Conservation (phyloP, 2,888 invertebrate species). For the Eueremaeus valkanovi region DNA sequence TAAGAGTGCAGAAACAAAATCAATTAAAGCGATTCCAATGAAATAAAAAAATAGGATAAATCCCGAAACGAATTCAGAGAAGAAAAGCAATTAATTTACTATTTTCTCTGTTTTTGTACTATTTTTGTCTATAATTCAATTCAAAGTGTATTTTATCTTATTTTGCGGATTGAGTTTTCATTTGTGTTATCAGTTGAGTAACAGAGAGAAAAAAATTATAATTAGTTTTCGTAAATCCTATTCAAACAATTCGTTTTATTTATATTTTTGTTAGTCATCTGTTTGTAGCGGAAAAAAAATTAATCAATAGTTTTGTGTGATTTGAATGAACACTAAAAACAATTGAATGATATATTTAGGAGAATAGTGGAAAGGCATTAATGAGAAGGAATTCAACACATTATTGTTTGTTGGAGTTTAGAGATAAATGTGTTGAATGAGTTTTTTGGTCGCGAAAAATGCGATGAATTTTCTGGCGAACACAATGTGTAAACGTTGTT, state of each 20-base stretch:
- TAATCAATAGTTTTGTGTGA: not conserved
- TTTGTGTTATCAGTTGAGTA: not conserved
- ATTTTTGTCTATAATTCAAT: not conserved
- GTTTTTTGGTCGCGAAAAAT: too few relatives aligned
- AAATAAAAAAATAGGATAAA: not conserved
- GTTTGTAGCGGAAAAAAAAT: not conserved
- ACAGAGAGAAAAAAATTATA: not conserved
- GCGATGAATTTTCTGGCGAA: not conserved
- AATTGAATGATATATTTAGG: not conserved
- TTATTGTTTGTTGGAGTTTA: too few relatives aligned
- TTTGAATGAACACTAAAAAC: conserved; percentile 1
- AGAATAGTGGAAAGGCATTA: not conserved
- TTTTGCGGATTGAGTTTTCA: too few relatives aligned
- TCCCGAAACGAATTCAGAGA: not conserved
- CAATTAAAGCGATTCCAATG: not conserved
- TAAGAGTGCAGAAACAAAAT: too few relatives aligned
- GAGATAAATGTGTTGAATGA: not conserved
- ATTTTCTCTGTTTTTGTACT: not conserved
- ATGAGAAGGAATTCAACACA: conserved; percentile 2
- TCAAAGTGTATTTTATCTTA: not conserved
- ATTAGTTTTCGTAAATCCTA: not conserved
- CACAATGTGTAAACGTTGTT: too few relatives aligned
- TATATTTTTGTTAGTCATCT: not conserved
- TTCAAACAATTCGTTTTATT: not conserved
- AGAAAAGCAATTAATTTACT: not conserved